These are phyloP conservation scores for Dolichopus griseipennis DNA, from an alignment of 2,888 invertebrate genomes.

Conservation along the genomic window DNA sequence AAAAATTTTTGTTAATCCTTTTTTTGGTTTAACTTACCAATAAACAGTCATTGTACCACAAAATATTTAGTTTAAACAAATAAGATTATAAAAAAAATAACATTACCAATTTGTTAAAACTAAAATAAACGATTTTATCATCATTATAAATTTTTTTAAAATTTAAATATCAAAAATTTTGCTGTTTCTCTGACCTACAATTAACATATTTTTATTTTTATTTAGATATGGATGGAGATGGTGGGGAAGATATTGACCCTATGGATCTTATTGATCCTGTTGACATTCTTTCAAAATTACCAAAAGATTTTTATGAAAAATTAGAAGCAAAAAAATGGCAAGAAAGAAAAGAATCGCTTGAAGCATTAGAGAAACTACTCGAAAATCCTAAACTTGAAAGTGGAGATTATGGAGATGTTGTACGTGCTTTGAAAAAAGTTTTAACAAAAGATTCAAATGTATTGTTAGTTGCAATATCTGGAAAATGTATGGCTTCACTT, in stretches of 20 bases:
- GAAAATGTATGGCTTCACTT: constrained; percentile 70
- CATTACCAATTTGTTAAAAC: too few species aligned
- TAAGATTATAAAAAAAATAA: too few species aligned
- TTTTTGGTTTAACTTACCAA: too few species aligned
- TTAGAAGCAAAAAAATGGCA: constrained; percentile 95
- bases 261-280: constrained; percentile 86
- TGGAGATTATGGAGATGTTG: constrained; percentile 87
- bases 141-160: too few species aligned
- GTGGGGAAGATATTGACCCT: constrained; percentile 65
- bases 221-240: constrained; percentile 46
- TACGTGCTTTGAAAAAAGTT: constrained; percentile 79
- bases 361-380: constrained; percentile 66
- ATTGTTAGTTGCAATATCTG: constrained; percentile 78
- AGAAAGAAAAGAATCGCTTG: constrained; percentile 86
- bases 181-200: too few species aligned
- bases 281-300: constrained; percentile 84
- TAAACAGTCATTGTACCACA: too few species aligned
- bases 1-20: too few species aligned
- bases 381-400: constrained; percentile 78
- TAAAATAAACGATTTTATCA: too few species aligned
- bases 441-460: constrained; percentile 93
- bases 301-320: constrained; percentile 92
- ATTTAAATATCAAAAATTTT: too few species aligned
- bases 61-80: too few species aligned
- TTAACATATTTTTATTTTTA: constrained; percentile 8